These are phyloP conservation scores for Mastacembelus armatus DNA, from an alignment of 2,797 vertebrate species.

Conservation along the genomic window DNA sequence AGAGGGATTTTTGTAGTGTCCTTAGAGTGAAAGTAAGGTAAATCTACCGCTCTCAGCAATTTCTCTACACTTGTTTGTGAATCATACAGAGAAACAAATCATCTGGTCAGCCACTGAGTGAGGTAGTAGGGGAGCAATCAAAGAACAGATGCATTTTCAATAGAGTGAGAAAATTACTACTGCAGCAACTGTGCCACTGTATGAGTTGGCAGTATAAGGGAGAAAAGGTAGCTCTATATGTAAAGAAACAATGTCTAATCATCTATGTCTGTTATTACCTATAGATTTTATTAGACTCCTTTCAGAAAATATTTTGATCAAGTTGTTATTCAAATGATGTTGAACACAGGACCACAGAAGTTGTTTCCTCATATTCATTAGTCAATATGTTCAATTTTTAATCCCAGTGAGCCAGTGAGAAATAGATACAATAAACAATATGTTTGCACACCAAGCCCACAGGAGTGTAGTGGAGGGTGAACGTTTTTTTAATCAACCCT, in stretches of 20 bases:
- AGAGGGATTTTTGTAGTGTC: slow-evolving; percentile 8
- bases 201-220: slow-evolving; percentile 9
- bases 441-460: slow-evolving; percentile 10
- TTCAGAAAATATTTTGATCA: slow-evolving; percentile 33
- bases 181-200: slow-evolving; percentile 29
- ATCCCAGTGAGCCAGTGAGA: neutral
- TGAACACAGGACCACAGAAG: slow-evolving; percentile 22
- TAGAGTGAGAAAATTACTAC: slow-evolving; percentile 68
- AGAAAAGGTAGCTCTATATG: slow-evolving; percentile 7
- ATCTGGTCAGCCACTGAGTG: slow-evolving; percentile 54
- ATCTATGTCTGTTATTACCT: slow-evolving; percentile 21
- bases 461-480: neutral
- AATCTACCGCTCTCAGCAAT: slow-evolving; percentile 38
- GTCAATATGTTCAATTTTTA: slow-evolving; percentile 30
- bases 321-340: slow-evolving; percentile 28
- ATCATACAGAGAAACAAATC: slow-evolving; percentile 69
- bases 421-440: slow-evolving; percentile 29
- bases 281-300: slow-evolving; percentile 17
- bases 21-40: slow-evolving; percentile 15
- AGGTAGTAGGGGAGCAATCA: slow-evolving; percentile 53
- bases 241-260: slow-evolving; percentile 59
- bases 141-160: slow-evolving; percentile 61
- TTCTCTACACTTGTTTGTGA: slow-evolving; percentile 54
- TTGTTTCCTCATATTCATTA: slow-evolving; percentile 4
- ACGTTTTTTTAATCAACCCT: neutral